Conservation (phyloP, 1,140 invertebrate genomes). For the Bombus terrestris region DNA sequence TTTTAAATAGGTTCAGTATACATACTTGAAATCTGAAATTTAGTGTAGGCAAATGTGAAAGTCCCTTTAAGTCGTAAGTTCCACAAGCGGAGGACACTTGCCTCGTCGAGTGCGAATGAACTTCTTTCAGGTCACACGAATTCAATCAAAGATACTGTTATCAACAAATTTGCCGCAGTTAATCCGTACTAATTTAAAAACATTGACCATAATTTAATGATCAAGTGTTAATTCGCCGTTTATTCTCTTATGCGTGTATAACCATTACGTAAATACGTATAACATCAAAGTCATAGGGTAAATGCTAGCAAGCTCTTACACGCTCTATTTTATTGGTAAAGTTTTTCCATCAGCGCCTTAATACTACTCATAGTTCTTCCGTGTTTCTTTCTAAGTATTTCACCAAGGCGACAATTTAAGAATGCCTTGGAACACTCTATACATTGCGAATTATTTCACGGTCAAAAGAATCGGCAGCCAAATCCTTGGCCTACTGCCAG, state of each 20-base stretch:
- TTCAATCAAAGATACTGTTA: conserved; percentile 24
- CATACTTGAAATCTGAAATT: background rate
- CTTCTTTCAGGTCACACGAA: conserved; percentile 8
- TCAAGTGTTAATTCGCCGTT: background rate
- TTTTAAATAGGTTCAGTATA: background rate
- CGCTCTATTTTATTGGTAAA: too few species aligned
- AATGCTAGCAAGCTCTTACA: background rate
- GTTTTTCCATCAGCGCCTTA: too few species aligned
- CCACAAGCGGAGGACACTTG: background rate
- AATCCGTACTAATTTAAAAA: background rate
- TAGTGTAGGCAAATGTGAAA: background rate
- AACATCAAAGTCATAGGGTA: background rate
- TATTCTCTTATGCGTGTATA: too few species aligned
- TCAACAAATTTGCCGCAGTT: conserved; percentile 22
- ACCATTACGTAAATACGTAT: background rate
- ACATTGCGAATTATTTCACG: conserved; percentile 44
- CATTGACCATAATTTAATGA: background rate
- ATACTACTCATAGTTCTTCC: too few species aligned
- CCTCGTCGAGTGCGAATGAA: conserved; percentile 11
- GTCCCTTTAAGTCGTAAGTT: conserved; percentile 6
- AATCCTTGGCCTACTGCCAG: conserved; percentile 65
- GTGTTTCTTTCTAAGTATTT: background rate
- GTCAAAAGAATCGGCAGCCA: conserved; percentile 35
- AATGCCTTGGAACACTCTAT: conserved; percentile 4
- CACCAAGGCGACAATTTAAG: background rate